Evolutionary conservation across 2,797 vertebrate species (phyloP), one percentile per base, ranked within the genome.

Genomic region (Hemibagrus guttatus): DNA sequence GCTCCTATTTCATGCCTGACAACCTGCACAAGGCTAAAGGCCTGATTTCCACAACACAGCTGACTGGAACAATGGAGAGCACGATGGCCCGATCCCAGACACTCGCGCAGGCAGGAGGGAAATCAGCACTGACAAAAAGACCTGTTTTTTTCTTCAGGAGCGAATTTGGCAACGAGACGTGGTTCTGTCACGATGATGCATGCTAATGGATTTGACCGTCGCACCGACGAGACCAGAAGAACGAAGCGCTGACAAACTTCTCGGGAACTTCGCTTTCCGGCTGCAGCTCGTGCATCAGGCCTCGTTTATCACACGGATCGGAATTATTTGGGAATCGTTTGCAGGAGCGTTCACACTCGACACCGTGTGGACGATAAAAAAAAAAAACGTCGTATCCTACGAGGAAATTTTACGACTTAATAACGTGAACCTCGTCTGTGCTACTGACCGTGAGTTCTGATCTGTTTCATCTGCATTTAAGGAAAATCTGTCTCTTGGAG

Each of bases 1-100:
- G 61, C 84, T 85, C 83, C 85, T 84, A 84, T 83, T 69, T 80
- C 75, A 69, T 59, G 66, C 86, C 59, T 79, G 88, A 87, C 84
- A 59, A 71, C 59, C 78, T 78, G 72, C 74, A 49, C 64, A 69
- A 19, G 83, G 81, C 75, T 23, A n/a, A 81, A 87, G 63, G 75
- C 80, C 83, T 46, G 39, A 59, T 61, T 56, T 79, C 61, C 35
- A 66, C 42, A 46, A 26, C 56, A 66, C 23, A 74, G 80, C 52
- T 68, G 49, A 85, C 28, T 49, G 64, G 46, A 84, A 84, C 61
- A 54, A 56, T 42, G 6, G 68, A 35, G 35, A 13, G 12, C 68
- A 23, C 1, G 26, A 31, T 39, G 64, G 52, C 35, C 4, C 49
- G 6, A 9, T 39, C 64, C 83, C 64, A 71, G 28, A 28, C n/a